Evolutionary conservation across 2,113 vertebrate species (phyloP).

Genomic region (Takifugu flavidus): DNA sequence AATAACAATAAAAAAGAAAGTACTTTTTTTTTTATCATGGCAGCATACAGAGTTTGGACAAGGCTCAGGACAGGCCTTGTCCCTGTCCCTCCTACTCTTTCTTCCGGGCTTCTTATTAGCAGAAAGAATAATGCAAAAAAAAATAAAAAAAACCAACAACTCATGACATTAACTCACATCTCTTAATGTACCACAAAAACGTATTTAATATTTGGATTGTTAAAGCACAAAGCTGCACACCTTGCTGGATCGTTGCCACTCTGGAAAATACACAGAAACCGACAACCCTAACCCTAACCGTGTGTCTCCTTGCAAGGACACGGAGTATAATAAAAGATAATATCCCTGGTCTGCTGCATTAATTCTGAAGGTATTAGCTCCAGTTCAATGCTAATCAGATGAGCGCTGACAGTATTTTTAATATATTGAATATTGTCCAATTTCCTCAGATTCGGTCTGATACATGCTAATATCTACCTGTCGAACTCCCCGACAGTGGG

Average conservation of each 20-base stretch:
- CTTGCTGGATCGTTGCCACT: no score
- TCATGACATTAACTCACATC: neutral
- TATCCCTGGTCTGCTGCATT: neutral
- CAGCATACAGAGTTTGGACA: conserved; percentile 70
- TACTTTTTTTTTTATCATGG: conserved; percentile 69
- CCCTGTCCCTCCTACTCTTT: conserved; percentile 6
- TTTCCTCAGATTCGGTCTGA: no score
- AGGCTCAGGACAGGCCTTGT: conserved; percentile 52
- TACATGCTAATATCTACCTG: no score
- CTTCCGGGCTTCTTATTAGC: neutral
- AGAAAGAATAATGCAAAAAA: neutral
- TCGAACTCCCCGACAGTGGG: no score
- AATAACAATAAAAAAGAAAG: conserved; percentile 12
- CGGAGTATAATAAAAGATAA: neutral
- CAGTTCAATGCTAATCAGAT: neutral
- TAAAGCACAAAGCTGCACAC: no score
- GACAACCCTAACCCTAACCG: no score
- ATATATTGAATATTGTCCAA: no score
- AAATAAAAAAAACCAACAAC: neutral
- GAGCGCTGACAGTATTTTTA: neutral
- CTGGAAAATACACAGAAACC: no score
- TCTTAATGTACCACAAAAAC: no score
- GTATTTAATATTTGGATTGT: no score
- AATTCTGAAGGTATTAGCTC: neutral
- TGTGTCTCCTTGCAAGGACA: no score